Base-by-base conservation (phyloP, 2,888 invertebrate species). In the Polymixis lichenea region DNA sequence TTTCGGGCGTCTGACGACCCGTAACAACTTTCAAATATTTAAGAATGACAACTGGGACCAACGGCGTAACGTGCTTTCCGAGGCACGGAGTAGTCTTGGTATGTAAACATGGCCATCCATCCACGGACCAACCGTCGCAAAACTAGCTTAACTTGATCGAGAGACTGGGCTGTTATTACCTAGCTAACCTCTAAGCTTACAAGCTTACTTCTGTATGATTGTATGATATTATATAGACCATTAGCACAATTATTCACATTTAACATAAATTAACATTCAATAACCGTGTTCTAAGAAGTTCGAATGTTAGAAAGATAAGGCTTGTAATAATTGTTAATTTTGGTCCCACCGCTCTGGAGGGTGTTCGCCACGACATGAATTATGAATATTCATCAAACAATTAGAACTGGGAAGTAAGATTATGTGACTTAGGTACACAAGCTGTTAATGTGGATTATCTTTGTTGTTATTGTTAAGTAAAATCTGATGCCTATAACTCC, bases 361-460 rank as follows among this genome's bases (percentile, higher is more conserved):
- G 51, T 66, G 66, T 72, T 77, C 53, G n/a, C 7, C 68, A 70
- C 61, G 67, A 74, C 22, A 64, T 60, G n/a, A 84, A 80, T 75
- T 32, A 84, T 82, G 64, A 72, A 84, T 84, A 80, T 84, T 84
- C 84, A 84, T 61, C 15, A 38, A 72, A 61, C 60, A 84, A 80
- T 84, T 74, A 66, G 28, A 71, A 72, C n/a, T 65, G 60, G 53
- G 53, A 66, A 58, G 71, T 49, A 62, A 61, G 56, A 75, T 77
- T 56, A 80, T 80, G 9, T 68, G 75, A 68, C 80, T 82, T 46
- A 38, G 38, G 38, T 38, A 60, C 22, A 43, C 28, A 25, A 49
- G 66, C 49, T 68, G 64, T 64, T 65, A 71, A 74, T 71, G 28
- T 62, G 70, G 73, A 79, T 83, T 69, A 83, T 53, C 56, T 62